Evolutionary conservation across 2,797 vertebrate genomes (phyloP).

Genomic region (Xyrichtys novacula): DNA sequence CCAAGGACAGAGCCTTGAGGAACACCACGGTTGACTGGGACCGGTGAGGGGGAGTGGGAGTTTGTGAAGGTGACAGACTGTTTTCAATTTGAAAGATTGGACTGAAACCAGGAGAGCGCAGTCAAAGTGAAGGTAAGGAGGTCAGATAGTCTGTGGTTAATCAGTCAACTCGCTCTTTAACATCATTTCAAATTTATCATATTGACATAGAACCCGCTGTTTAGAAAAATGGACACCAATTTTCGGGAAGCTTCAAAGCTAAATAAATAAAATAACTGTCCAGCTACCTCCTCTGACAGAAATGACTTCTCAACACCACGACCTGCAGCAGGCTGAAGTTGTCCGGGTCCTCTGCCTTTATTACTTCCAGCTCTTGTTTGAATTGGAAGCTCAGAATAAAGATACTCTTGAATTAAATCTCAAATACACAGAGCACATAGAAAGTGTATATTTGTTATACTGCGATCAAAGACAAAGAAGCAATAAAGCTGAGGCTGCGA

Average conservation of each 20-base stretch:
- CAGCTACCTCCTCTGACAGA: slow-evolving; percentile 2
- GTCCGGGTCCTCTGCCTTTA: not conserved
- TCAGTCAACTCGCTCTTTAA: too few species aligned
- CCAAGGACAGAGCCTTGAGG: too few species aligned
- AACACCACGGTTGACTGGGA: too few species aligned
- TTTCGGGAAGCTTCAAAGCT: slow-evolving; percentile 13
- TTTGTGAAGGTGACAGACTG: too few species aligned
- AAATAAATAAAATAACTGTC: slow-evolving; percentile 34
- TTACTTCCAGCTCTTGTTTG: slow-evolving; percentile 2
- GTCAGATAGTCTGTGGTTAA: too few species aligned
- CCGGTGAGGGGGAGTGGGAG: too few species aligned
- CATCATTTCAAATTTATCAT: too few species aligned
- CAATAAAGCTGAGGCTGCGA: slow-evolving; percentile 1
- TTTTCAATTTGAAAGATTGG: too few species aligned
- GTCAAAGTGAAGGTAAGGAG: too few species aligned
- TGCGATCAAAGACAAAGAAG: not conserved
- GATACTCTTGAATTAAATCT: not conserved
- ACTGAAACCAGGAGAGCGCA: too few species aligned
- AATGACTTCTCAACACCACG: slow-evolving; percentile 17
- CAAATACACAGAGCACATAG: not conserved
- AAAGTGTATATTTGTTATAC: slow-evolving; percentile 8
- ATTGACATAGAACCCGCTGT: too few species aligned
- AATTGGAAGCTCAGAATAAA: not conserved
- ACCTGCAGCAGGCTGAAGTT: not conserved
- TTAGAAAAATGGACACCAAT: too few species aligned